phyloP scores from a whole-genome alignment of 53 echinoderm and acorn worm species.

The Crossaster papposus region DNA sequence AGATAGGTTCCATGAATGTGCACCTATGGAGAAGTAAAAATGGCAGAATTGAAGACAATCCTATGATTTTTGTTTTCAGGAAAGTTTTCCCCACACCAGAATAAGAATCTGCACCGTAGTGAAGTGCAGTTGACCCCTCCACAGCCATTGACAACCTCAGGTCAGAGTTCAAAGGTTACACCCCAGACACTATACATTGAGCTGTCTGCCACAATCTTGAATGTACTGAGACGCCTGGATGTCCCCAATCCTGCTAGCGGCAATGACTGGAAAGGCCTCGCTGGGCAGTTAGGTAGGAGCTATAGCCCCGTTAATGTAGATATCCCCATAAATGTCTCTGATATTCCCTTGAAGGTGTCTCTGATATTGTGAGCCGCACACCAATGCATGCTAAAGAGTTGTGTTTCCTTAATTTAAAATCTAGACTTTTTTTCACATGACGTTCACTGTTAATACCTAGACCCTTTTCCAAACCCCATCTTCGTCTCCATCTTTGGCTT shows the following conservation, averaged over 20 bases:
- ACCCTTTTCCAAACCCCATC: too few species aligned
- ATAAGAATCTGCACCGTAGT: background rate
- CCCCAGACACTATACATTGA: constrained; percentile 1
- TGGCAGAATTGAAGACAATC: background rate
- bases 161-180: background rate
- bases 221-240: constrained; percentile 9
- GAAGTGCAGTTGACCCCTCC: background rate
- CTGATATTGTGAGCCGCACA: too few species aligned
- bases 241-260: background rate
- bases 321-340: too few species aligned
- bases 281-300: constrained; percentile 28
- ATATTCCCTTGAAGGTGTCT: too few species aligned
- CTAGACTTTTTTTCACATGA: too few species aligned
- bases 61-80: background rate
- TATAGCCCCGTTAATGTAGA: too few species aligned
- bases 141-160: background rate
- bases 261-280: constrained; percentile 43
- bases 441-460: too few species aligned
- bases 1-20: too few species aligned
- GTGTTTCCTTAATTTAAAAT: too few species aligned
- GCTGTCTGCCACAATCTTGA: background rate
- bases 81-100: background rate
- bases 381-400: too few species aligned
- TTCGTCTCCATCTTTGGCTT: too few species aligned
- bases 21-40: too few species aligned